Conservation (phyloP, 2,888 invertebrate species). For the Euzetes globulus region DNA sequence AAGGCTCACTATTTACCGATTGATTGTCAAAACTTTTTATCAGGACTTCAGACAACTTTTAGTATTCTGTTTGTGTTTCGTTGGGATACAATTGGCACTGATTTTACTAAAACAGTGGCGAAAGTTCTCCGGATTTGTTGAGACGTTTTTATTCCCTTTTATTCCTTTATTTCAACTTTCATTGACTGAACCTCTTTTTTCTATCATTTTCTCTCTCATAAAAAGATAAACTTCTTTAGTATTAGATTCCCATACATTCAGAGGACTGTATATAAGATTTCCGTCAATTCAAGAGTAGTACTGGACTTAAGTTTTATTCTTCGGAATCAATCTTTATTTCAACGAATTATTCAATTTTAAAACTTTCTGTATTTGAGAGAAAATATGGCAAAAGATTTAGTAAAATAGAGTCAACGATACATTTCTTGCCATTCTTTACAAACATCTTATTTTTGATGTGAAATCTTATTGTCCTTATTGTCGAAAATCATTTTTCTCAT, state of each 20-base stretch:
- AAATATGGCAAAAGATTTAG: not conserved
- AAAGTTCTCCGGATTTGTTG: not conserved
- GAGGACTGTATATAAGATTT: not conserved
- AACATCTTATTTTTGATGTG: not conserved
- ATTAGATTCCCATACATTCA: not conserved
- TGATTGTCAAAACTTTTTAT: not conserved
- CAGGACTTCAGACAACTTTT: not conserved
- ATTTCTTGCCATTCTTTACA: not conserved
- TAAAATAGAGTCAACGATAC: not conserved
- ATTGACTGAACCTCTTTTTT: not conserved
- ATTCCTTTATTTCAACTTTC: not conserved
- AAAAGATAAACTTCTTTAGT: conserved; percentile 1
- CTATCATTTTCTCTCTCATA: not conserved
- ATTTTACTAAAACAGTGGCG: not conserved
- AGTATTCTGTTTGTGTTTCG: not conserved
- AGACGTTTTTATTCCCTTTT: not conserved
- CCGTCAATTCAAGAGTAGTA: not conserved
- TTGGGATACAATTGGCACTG: not conserved
- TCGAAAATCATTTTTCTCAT: no score
- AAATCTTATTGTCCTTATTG: no score
- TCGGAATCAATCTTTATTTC: not conserved
- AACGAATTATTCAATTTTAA: not conserved
- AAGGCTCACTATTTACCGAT: no score
- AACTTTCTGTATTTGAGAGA: not conserved
- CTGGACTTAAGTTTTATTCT: not conserved